These are phyloP conservation scores for Scomber colias DNA, from an alignment of 2,113 vertebrate genomes.

Conservation along the genomic window DNA sequence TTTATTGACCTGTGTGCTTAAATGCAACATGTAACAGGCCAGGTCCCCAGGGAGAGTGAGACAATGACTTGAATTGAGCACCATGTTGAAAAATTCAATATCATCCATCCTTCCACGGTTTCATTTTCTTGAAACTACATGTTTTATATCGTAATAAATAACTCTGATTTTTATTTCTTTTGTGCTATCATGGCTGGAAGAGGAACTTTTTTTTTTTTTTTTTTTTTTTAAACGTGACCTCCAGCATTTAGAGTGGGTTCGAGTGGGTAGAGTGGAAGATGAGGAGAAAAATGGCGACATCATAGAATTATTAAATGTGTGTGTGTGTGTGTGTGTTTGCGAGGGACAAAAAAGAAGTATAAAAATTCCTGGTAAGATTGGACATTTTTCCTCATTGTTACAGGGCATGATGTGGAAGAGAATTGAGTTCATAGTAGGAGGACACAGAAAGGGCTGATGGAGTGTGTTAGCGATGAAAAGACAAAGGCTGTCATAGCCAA, in stretches of 20 bases:
- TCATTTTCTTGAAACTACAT: conserved; percentile 66
- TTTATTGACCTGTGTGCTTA: conserved; percentile 73
- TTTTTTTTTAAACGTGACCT: conserved; percentile 43
- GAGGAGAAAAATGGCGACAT: conserved; percentile 28
- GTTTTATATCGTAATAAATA: conserved; percentile 76
- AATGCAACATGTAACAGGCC: conserved; percentile 61
- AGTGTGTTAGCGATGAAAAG: conserved; percentile 63
- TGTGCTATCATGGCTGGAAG: conserved; percentile 7
- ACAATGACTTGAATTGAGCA: conserved; percentile 58
- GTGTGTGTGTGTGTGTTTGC: neutral
- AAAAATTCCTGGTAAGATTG: conserved; percentile 15
- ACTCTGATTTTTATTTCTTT: conserved; percentile 63
- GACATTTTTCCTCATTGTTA: conserved; percentile 47
- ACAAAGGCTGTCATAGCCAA: conserved; percentile 59
- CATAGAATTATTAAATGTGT: conserved; percentile 28
- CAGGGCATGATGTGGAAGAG: conserved; percentile 46
- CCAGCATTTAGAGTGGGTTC: conserved; percentile 39
- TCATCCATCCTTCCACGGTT: conserved; percentile 59
- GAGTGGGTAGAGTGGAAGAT: conserved; percentile 23
- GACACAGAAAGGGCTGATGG: conserved; percentile 61
- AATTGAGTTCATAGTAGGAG: conserved; percentile 55
- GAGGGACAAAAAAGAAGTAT: conserved; percentile 25
- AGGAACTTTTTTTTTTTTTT: neutral
- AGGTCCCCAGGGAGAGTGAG: conserved; percentile 38
- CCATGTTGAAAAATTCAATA: conserved; percentile 66